Evolutionary conservation across 2,113 vertebrate species (phyloP).

Genomic region (Setophaga coronata): DNA sequence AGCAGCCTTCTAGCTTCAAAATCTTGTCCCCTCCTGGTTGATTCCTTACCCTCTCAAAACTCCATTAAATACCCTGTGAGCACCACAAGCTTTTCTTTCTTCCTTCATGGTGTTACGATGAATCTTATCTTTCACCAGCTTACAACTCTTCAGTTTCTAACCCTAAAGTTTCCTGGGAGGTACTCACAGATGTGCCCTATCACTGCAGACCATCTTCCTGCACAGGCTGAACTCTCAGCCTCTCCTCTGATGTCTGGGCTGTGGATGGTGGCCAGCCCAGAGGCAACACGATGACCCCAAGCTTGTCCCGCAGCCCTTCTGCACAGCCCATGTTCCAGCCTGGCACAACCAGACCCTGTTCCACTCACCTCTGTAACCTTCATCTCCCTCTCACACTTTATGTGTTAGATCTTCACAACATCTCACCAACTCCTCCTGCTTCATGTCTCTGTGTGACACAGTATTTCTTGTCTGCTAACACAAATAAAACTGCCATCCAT

Average conservation of each 20-base stretch:
- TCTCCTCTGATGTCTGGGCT: background rate
- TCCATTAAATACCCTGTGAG: background rate
- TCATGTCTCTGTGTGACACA: background rate
- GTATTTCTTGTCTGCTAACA: background rate
- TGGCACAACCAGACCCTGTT: background rate
- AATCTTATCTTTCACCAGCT: background rate
- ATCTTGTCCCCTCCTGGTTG: background rate
- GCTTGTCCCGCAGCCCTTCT: background rate
- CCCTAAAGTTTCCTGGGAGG: background rate
- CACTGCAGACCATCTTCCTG: background rate
- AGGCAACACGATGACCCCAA: accelerated
- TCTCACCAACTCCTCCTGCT: background rate
- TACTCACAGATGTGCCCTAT: background rate
- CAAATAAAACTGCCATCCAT: background rate
- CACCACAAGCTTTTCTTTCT: background rate
- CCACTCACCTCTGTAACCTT: background rate
- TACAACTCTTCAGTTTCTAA: background rate
- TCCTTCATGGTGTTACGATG: background rate
- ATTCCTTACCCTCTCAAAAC: background rate
- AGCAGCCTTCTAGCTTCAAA: background rate
- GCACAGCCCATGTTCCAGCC: background rate
- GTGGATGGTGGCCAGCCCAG: background rate
- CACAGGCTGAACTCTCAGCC: background rate
- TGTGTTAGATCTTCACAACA: background rate
- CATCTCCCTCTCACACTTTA: background rate